A percentile compares a stretch with the other conserved stretches of the same genome.
phyloP scores from a whole-genome alignment of 2,888 invertebrate genomes.

The Lepidocyrtoides sp. region DNA sequence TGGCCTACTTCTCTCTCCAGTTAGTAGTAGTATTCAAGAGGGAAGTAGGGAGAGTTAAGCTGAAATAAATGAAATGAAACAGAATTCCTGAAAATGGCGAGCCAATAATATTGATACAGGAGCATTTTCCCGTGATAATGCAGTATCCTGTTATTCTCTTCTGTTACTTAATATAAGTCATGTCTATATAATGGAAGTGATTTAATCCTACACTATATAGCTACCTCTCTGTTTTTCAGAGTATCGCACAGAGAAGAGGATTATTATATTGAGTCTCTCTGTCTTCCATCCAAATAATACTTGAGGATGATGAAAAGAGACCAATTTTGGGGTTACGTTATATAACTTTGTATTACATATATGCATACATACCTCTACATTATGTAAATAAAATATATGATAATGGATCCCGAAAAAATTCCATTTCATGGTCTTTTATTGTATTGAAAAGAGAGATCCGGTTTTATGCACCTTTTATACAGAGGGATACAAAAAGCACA shows the following conservation, averaged over 20 bases:
- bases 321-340: too few relatives aligned
- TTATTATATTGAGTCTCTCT: neutral
- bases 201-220: neutral
- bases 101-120: too few relatives aligned
- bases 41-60: neutral
- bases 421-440: too few relatives aligned
- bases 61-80: neutral
- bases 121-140: neutral
- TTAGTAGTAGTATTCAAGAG: neutral
- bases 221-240: too few relatives aligned
- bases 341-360: too few relatives aligned
- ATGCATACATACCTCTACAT: too few relatives aligned
- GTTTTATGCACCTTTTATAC: too few relatives aligned
- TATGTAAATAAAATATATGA: too few relatives aligned
- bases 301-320: too few relatives aligned
- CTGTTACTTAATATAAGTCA: neutral
- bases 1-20: neutral
- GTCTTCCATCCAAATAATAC: neutral
- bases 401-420: neutral
- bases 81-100: neutral
- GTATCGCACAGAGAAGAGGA: neutral
- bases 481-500: neutral
- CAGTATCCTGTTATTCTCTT: neutral
- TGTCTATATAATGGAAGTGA: neutral
- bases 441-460: too few relatives aligned